Evolutionary conservation across 2,113 vertebrate genomes (phyloP).

Genomic region (Myotis davidii): DNA sequence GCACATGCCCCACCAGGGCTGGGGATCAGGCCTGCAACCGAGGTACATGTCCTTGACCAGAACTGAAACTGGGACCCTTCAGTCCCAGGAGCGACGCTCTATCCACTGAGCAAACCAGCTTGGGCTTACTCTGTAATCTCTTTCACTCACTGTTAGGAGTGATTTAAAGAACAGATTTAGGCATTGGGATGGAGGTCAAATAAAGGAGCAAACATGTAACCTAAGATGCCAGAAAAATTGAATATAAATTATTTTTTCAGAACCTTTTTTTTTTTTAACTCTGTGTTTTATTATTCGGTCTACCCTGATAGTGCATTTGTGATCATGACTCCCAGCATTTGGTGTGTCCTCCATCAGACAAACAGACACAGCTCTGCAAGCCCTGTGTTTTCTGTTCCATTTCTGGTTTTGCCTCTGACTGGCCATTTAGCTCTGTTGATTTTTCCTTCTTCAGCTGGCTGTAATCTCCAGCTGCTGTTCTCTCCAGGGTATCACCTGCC

Average conservation of each 20-base stretch:
- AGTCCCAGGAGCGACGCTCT: no score
- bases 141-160: not conserved
- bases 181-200: not conserved
- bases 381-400: not conserved
- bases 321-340: not conserved
- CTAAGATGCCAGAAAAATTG: not conserved
- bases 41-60: no score
- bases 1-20: no score
- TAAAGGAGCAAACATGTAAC: not conserved
- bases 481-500: not conserved
- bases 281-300: not conserved
- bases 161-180: not conserved
- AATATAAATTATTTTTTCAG: not conserved
- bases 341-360: not conserved
- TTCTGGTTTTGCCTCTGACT: not conserved
- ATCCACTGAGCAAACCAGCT: no score
- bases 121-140: no score
- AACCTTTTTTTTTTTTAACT: not conserved
- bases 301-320: not conserved
- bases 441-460: not conserved
- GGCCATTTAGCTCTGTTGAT: slow-evolving; percentile 9
- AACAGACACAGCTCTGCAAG: not conserved
- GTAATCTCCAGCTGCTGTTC: not conserved
- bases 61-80: no score
- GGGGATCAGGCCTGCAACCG: no score